Base-by-base conservation (phyloP, 2,888 invertebrate genomes). In the Mesorhabditis sp. region DNA sequence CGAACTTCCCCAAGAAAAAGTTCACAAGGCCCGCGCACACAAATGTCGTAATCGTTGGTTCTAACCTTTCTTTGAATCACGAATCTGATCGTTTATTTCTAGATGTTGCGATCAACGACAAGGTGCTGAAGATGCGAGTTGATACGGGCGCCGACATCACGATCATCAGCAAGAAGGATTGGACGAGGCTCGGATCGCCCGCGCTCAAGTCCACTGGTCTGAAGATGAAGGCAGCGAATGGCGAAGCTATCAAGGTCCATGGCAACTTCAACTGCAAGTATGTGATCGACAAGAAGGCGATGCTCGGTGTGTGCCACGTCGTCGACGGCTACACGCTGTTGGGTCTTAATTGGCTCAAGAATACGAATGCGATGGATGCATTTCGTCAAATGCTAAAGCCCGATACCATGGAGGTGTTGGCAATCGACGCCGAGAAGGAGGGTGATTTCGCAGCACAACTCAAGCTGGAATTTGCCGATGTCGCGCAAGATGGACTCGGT, bases 71-170 rank as follows among this genome's bases (percentile, higher is more conserved):
- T 50, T 50, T 13, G 58, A 13, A 50, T 10, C 7, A 7, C 58
- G 58, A 50, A 50, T 7, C 7, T 50, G 58, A 7, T 7, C 58
- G 58, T 10, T 10, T 13, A 50, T 50, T 10, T 13, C 13, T 50
- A 13, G 13, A 50, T 10, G 58, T 50, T 10, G 58, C 7, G 7
- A 50, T 50, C 58, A 50, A 50, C 58, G 58, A 13, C 58, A 10
- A 10, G 7, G 13, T 13, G 7, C 7, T 13, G 58, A 13, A 50
- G 13, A 7, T 50, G 7, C 58, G 13, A 50, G 58, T 50, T 13
- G 58, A 50, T 13, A 50, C 58, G 7, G 58, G 58, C 58, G 58
- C 58, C 58, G 58, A 50, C 13, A 50, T 50, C 58, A 50, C 58
- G 7, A 50, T 50, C 7, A 50, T 50, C 58, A 10, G 7, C 58